These are phyloP conservation scores for Drosophila triauraria DNA, from an alignment of 1,140 invertebrate species.

Conservation along the genomic window DNA sequence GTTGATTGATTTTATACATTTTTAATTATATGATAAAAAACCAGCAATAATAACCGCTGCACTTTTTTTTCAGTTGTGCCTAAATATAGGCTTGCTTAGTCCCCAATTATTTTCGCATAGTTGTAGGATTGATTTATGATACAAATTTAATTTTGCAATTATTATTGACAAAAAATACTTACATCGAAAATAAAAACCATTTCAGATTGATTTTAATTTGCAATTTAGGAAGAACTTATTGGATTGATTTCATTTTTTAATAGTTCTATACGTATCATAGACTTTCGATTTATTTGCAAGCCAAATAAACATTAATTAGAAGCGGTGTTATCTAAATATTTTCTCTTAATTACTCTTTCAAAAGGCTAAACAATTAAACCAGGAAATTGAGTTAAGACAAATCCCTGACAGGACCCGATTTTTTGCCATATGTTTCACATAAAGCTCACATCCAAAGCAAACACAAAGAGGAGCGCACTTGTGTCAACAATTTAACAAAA, in stretches of 20 bases:
- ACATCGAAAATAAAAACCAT: neutral
- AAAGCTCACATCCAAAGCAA: conserved; percentile 9
- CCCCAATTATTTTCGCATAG: neutral
- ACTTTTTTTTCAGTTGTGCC: neutral
- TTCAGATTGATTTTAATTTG: too few species aligned
- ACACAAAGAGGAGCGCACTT: conserved; percentile 14
- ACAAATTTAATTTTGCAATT: neutral
- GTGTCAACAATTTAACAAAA: conserved; percentile 43
- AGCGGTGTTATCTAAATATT: neutral
- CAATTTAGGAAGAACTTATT: too few species aligned
- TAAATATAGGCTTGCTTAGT: too few species aligned
- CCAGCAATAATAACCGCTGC: neutral
- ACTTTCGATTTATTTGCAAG: neutral
- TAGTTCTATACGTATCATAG: too few species aligned
- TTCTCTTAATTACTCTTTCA: neutral
- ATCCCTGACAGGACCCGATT: neutral
- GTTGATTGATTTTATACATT: neutral
- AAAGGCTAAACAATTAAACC: conserved; percentile 1
- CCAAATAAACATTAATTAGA: neutral
- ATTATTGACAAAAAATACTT: neutral
- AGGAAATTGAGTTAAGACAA: neutral
- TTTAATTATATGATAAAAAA: neutral
- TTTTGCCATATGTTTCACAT: conserved; percentile 15
- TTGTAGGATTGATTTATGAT: neutral
- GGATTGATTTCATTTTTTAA: too few species aligned